Percentiles rank a stretch among this genome's conserved stretches.
These are phyloP conservation scores for Pimpla rufipes DNA, from an alignment of 2,888 invertebrate species.

Conservation along the genomic window DNA sequence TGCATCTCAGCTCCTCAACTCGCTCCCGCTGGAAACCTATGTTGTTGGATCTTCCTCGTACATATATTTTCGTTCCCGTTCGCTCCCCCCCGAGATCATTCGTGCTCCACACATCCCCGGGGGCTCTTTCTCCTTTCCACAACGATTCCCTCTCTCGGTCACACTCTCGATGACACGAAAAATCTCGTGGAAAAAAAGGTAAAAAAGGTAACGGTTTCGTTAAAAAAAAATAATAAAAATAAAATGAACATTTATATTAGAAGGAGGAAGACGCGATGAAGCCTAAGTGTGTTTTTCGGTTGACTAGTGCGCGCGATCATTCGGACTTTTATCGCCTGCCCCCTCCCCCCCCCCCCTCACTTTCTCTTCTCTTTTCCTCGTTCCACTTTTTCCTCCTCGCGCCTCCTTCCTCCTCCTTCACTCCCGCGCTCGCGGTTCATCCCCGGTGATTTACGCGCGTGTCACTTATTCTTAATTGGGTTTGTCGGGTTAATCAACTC, in stretches of 20 bases:
- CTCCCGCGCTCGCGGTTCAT: slow-evolving; percentile 72
- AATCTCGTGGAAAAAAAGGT: slow-evolving; percentile 53
- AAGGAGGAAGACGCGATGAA: slow-evolving; percentile 45
- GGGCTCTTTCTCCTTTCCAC: slow-evolving; percentile 40
- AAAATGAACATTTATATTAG: slow-evolving; percentile 49
- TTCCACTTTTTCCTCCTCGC: slow-evolving; percentile 32
- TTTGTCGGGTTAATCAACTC: slow-evolving; percentile 71
- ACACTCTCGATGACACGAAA: slow-evolving; percentile 54
- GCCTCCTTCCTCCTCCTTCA: slow-evolving; percentile 9
- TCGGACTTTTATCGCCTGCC: slow-evolving; percentile 70
- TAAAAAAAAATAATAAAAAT: slow-evolving; percentile 65
- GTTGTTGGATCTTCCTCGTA: slow-evolving; percentile 19
- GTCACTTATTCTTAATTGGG: slow-evolving; percentile 79
- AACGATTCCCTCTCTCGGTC: slow-evolving; percentile 24
- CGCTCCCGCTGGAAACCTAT: slow-evolving; percentile 9
- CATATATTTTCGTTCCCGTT: slow-evolving; percentile 50
- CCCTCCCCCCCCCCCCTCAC: too few species aligned
- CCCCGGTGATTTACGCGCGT: slow-evolving; percentile 76
- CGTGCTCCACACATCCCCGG: slow-evolving; percentile 54
- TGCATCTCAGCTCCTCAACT: slow-evolving; percentile 67
- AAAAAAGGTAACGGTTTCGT: slow-evolving; percentile 48
- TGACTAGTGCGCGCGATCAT: slow-evolving; percentile 34
- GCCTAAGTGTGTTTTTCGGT: slow-evolving; percentile 56
- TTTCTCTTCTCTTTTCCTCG: slow-evolving; percentile 58
- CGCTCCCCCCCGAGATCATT: slow-evolving; percentile 35